phyloP scores from a whole-genome alignment of 2,113 vertebrate species.

The Lophius piscatorius region DNA sequence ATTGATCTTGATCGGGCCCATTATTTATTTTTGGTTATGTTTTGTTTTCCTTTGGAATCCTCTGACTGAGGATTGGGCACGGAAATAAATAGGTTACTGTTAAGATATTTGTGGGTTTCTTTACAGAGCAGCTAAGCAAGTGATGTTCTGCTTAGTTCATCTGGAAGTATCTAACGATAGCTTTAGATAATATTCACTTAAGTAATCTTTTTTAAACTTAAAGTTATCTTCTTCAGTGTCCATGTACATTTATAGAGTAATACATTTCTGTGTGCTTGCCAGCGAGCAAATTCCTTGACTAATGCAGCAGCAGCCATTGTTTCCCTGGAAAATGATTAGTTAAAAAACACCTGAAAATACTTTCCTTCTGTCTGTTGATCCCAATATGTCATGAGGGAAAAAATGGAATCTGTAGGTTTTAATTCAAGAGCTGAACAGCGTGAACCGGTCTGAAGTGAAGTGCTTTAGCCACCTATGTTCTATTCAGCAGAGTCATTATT shows the following conservation, averaged over 20 bases:
- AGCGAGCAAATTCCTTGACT: slow-evolving; percentile 42
- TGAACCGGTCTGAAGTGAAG: slow-evolving; percentile 49
- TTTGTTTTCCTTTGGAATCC: slow-evolving; percentile 4
- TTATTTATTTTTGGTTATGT: neutral
- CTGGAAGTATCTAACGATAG: neutral
- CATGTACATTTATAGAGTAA: slow-evolving; percentile 74
- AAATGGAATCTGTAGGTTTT: slow-evolving; percentile 65
- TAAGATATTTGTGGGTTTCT: too few relatives aligned
- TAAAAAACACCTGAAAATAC: slow-evolving; percentile 46
- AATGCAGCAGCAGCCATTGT: slow-evolving; percentile 29
- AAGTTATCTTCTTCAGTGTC: too few relatives aligned
- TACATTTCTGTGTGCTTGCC: slow-evolving; percentile 67
- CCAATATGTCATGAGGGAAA: slow-evolving; percentile 58
- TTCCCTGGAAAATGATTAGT: slow-evolving; percentile 59
- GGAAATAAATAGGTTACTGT: too few relatives aligned
- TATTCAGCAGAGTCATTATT: slow-evolving; percentile 49
- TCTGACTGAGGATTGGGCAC: neutral
- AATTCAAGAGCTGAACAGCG: slow-evolving; percentile 45
- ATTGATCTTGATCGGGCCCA: slow-evolving; percentile 4
- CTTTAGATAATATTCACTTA: neutral
- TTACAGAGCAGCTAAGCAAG: neutral
- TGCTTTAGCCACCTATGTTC: slow-evolving; percentile 44
- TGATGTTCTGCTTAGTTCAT: neutral
- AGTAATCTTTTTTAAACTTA: neutral
- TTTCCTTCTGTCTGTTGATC: slow-evolving; percentile 46